Conservation (phyloP, 2,797 vertebrate genomes). For the Neomorphus geoffroyi region DNA sequence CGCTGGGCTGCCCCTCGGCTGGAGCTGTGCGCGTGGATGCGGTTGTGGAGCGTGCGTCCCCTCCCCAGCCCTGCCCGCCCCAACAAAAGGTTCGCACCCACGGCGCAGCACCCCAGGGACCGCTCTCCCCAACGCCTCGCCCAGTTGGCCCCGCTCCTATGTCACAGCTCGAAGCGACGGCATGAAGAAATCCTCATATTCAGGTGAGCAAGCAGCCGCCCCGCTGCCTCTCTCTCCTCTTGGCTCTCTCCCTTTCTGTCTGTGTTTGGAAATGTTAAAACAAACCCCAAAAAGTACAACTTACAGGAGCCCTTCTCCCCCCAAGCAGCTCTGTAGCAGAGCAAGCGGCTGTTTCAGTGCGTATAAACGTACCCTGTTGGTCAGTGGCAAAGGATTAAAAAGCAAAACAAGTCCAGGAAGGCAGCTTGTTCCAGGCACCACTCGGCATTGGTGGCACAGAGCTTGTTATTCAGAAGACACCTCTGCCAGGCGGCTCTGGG, state of each 20-base stretch:
- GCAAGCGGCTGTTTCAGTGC: background rate
- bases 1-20: background rate
- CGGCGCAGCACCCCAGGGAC: background rate
- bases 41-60: background rate
- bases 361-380: background rate
- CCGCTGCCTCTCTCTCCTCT: background rate
- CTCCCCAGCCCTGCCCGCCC: background rate
- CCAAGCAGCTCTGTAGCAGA: background rate
- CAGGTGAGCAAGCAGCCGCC: conserved; percentile 46
- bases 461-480: background rate
- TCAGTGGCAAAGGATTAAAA: background rate
- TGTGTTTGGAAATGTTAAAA: background rate
- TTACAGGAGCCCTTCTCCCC: background rate
- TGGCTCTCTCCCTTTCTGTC: background rate
- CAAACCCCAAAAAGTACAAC: rapidly evolving
- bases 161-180: background rate
- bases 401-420: background rate
- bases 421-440: background rate
- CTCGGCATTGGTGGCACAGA: background rate
- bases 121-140: background rate
- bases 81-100: background rate
- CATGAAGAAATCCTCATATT: conserved; percentile 68
- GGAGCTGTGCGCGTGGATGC: background rate
- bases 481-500: background rate
- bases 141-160: background rate